phyloP scores from a whole-genome alignment of 2,888 invertebrate species.

The Aspidiotus destructor region DNA sequence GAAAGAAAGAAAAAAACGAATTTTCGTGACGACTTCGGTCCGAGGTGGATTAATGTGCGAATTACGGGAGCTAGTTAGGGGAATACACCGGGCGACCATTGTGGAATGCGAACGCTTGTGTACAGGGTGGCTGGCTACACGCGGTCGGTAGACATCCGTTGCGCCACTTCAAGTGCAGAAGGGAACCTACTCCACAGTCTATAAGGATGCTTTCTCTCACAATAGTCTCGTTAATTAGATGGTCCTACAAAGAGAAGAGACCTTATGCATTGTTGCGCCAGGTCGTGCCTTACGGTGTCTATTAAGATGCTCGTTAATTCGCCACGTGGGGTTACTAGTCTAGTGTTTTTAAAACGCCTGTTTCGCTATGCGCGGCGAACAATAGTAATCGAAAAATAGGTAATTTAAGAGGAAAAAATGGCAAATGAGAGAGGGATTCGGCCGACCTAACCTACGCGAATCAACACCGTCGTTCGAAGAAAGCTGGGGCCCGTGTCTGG shows the following conservation, averaged over 20 bases:
- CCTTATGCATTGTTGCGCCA: neutral
- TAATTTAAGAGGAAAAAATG: too few species aligned
- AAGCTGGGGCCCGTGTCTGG: too few species aligned
- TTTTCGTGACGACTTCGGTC: neutral
- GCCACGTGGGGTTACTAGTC: neutral
- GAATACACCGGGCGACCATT: too few species aligned
- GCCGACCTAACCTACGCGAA: too few species aligned
- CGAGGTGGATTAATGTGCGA: neutral
- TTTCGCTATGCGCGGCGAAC: too few species aligned
- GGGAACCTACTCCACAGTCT: neutral
- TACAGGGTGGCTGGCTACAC: too few species aligned
- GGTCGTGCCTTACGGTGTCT: neutral
- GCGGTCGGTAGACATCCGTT: too few species aligned
- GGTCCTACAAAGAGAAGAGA: neutral
- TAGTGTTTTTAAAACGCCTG: too few species aligned
- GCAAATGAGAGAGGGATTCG: too few species aligned
- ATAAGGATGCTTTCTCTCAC: neutral
- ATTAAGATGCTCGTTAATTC: neutral
- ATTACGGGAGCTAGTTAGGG: neutral
- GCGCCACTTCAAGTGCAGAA: too few species aligned
- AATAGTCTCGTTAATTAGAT: neutral
- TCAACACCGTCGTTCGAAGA: too few species aligned
- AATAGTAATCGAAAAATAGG: too few species aligned
- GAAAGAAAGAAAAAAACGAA: neutral
- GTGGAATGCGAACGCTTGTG: neutral